Base-by-base conservation (phyloP, 1,140 invertebrate genomes). In the Conus ventricosus region DNA sequence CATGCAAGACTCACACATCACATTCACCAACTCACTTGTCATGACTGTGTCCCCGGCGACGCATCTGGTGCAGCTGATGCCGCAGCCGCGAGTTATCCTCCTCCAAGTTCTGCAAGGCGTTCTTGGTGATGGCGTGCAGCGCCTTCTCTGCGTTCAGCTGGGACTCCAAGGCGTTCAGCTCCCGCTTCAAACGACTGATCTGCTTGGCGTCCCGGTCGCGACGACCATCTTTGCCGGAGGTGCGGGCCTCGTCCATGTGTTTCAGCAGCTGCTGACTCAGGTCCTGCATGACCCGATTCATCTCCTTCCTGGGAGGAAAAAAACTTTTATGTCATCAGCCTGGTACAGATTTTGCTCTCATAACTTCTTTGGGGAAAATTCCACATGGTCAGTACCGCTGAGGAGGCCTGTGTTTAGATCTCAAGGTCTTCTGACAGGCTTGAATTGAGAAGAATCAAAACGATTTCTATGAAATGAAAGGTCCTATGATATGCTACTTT, bases 271-370 rank as follows among this genome's bases (percentile, higher is more conserved):
- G 57, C 10, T 71, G 80, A 84, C 91, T 94, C 88, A 94, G 86
- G 13, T 94, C 93, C 51, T 93, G 93, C 23, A 94, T 93, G 53
- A 94, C 90, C 27, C 90, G 90, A 51, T 93, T 93, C 93, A 94
- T 93, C 87, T 94, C 93, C 51, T 91, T 90, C 93, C 94, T 94
- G 76, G 1, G 84, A 87, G 53, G 20, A 10, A 87, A n/a, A 71
- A 71, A 82, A 55, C 71, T 51, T 13, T 54, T 84, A 17, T 84
- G 54, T 23, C 17, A 83, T 5, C 60, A 55, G 55, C 23, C 55
- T 20, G 51, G 11, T 10, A 82, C 4, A 60, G 60, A 23, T 51
- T 27, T 23, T 39, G 39, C 39, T 39, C 39, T 39, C 39, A 39
- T 39, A 23, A 60, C 51, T 54, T 7, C 23, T 80, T 23, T 71